Evolutionary conservation across 1,140 invertebrate species (phyloP), one percentile per base, ranked within the genome.

Genomic region (Drosophila tsacasi): DNA sequence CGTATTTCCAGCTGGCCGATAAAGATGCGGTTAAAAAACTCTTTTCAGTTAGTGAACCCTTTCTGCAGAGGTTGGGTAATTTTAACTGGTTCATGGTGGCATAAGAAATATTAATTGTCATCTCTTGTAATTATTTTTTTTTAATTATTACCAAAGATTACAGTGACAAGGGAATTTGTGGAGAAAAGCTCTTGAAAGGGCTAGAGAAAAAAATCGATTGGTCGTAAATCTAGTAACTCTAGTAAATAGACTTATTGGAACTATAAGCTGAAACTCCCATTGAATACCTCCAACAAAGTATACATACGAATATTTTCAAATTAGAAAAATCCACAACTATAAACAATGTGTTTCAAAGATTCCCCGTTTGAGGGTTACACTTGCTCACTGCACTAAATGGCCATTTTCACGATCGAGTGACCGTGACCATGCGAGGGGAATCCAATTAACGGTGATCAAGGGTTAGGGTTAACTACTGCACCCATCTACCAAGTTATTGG

Each of bases 371-470:
- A 21, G 21, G 27, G 21, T 42, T 52, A n/a, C 61, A n/a, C 61
- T 30, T 25, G 8, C 35, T 30, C 44, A 27, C 35, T 30, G 47
- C 42, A 50, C 27, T 59, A 73, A 73, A 60, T 50, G 37, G 1
- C 27, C 44, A 10, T 72, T 59, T 72, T 67, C 42, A 72, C 52
- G 69, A 71, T 13, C 68, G 44, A 59, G 42, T 73, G 55, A 73
- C 69, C 67, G 54, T 71, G 65, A 69, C 49, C 65, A 44, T 73
- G 52, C 13, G 54, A 40, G 44, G 44, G 35, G 37, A 2, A 32
- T 8, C 21, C 71, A 61, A 74, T 60, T 61, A 74, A 72, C 69
- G 54, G 19, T 32, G 69, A 72, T 73, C 71, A 61, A 68, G 68
- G 71, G 54, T 37, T 37, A 60, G 47, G 67, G 67, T 68, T 69